Base-by-base conservation (phyloP, 2,113 vertebrate genomes). In the Nesogale talazaci region DNA sequence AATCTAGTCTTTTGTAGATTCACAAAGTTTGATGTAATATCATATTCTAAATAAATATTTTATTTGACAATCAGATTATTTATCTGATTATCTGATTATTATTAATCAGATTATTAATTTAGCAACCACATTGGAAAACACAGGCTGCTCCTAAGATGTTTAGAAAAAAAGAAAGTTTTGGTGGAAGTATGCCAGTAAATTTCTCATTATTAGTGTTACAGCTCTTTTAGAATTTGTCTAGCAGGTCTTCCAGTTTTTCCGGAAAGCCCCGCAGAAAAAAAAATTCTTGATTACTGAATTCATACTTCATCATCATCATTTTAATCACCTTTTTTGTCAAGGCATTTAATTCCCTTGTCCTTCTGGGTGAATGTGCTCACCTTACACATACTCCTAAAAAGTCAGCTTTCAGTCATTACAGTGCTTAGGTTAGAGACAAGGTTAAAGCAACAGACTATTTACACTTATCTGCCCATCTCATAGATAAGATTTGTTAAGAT, bases 261-360 rank as follows among this genome's bases (percentile, higher is more conserved):
- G n/a, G n/a, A n/a, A n/a, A n/a, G n/a, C n/a, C n/a, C n/a, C n/a
- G n/a, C n/a, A n/a, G n/a, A n/a, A n/a, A n/a, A n/a, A n/a, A n/a
- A n/a, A n/a, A n/a, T n/a, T n/a, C 25, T 19, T 65, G 25, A 16
- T 19, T 86, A 11, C 16, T 63, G 42, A 67, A 25, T 59, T 67
- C 46, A 7, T 31, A 25, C 2, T 67, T 11, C 29, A n/a, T 36
- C 7, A 27, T 10, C 7, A 56, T 70, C 57, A 78, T 70, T 84
- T 70, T 75, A 76, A 86, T 42, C 17, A 8, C 77, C 81, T 80
- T 65, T 77, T 93, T 94, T 80, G 31, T 63, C 36, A 81, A 87
- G 15, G 61, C 6, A 76, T 29, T 88, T 88, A 78, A 57, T 86
- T 82, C 75, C 29, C 57, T 57, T 59, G 4, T 69, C 29, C 6